Evolutionary conservation across 2,797 vertebrate genomes (phyloP).

Genomic region (Melanogrammus aeglefinus): DNA sequence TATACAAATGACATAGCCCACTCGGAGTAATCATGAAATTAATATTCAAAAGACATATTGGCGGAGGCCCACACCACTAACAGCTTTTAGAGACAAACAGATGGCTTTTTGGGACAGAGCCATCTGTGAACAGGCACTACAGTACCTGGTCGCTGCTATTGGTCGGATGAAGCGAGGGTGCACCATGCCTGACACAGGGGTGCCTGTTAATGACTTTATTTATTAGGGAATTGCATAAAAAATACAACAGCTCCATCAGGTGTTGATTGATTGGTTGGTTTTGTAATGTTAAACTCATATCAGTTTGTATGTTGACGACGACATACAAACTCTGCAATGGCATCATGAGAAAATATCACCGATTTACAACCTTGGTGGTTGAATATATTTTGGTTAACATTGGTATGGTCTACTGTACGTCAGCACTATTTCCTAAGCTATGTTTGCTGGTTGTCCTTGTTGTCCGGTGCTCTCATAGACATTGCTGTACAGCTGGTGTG

Average conservation of each 20-base stretch:
- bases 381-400: background rate
- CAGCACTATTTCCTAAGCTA: background rate
- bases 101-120: background rate
- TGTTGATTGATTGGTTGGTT: background rate
- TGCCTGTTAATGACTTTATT: background rate
- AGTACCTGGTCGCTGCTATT: background rate
- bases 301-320: background rate
- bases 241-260: background rate
- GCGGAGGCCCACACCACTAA: conserved; percentile 1
- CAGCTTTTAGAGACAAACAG: background rate
- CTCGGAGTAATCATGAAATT: background rate
- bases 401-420: background rate
- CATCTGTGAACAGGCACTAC: background rate
- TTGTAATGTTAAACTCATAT: background rate
- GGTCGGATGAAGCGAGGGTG: background rate
- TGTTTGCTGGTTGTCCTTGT: background rate
- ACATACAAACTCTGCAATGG: background rate
- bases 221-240: background rate
- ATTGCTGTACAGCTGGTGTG: background rate
- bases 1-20: background rate
- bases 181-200: background rate
- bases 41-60: background rate
- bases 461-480: background rate
- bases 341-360: background rate
- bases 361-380: background rate